These are phyloP conservation scores for Automeris io DNA, from an alignment of 2,888 invertebrate species.

Conservation along the genomic window DNA sequence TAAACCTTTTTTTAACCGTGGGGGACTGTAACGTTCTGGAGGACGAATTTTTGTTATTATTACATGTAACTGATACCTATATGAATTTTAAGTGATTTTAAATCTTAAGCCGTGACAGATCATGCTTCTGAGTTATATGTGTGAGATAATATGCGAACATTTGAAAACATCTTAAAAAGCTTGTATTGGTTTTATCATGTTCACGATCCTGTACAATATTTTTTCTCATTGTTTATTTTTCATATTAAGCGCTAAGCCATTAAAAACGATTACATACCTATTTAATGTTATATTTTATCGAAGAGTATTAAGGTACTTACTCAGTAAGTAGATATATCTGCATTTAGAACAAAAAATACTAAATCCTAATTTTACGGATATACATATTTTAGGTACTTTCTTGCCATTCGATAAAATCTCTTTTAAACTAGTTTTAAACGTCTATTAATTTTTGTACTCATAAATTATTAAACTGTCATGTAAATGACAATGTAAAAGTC, in stretches of 20 bases:
- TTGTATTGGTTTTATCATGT: neutral
- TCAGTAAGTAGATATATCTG: neutral
- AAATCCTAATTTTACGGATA: neutral
- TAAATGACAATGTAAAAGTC: no score
- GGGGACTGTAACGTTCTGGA: no score
- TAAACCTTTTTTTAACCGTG: no score
- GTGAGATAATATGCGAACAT: slow-evolving; percentile 6
- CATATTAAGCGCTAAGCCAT: neutral
- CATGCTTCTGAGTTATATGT: slow-evolving; percentile 19
- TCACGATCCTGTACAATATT: neutral
- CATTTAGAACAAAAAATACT: neutral
- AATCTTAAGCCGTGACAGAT: slow-evolving; percentile 29
- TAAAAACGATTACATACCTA: neutral
- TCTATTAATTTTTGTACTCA: neutral
- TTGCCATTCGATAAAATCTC: no score
- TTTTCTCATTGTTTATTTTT: neutral
- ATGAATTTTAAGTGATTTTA: slow-evolving; percentile 26
- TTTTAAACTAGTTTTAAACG: neutral
- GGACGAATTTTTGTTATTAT: slow-evolving; percentile 10
- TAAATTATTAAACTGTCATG: neutral
- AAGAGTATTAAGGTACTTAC: no score
- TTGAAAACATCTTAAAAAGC: neutral
- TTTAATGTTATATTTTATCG: neutral
- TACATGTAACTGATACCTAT: slow-evolving; percentile 15
- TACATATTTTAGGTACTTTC: neutral